These are phyloP conservation scores for Meriones unguiculatus DNA, from an alignment of 2,113 vertebrate genomes.

Conservation along the genomic window DNA sequence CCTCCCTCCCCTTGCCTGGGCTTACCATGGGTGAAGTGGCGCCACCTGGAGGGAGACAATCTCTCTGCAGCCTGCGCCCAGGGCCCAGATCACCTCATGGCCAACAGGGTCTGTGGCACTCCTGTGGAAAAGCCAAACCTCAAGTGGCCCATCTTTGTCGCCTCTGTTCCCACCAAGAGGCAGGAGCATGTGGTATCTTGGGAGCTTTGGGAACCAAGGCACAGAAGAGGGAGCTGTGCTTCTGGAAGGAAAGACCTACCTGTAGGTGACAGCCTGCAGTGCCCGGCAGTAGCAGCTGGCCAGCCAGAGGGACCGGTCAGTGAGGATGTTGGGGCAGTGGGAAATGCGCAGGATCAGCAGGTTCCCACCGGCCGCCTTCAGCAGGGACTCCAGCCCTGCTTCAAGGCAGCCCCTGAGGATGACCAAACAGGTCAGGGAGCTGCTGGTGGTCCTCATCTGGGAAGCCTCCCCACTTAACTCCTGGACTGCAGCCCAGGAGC, in stretches of 20 bases:
- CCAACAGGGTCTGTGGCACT: conserved; percentile 98
- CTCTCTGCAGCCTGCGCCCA: conserved; percentile 98
- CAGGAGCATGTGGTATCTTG: neutral
- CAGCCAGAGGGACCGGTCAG: conserved; percentile 98
- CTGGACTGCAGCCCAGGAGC: neutral
- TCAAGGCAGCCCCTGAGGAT: conserved; percentile 95
- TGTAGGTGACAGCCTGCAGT: conserved; percentile 97
- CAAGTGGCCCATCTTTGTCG: neutral
- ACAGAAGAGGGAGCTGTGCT: neutral
- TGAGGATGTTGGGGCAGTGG: conserved; percentile 98
- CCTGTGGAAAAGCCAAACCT: conserved; percentile 85
- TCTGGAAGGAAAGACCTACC: conserved; percentile 84
- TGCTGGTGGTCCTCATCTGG: neutral
- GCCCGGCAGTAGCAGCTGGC: conserved; percentile 99
- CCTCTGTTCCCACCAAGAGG: neutral
- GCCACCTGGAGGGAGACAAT: conserved; percentile 99
- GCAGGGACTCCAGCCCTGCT: conserved; percentile 95
- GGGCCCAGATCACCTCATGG: conserved; percentile 99
- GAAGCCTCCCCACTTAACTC: neutral
- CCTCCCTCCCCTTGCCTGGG: fast-evolving
- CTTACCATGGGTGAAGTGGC: conserved; percentile 98
- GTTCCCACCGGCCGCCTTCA: conserved; percentile 97
- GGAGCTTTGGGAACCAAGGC: neutral
- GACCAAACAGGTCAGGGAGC: neutral
- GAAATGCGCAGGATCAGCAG: conserved; percentile 98